Base-by-base conservation (phyloP, 2,797 vertebrate genomes). In the Epinephelus malabaricus region DNA sequence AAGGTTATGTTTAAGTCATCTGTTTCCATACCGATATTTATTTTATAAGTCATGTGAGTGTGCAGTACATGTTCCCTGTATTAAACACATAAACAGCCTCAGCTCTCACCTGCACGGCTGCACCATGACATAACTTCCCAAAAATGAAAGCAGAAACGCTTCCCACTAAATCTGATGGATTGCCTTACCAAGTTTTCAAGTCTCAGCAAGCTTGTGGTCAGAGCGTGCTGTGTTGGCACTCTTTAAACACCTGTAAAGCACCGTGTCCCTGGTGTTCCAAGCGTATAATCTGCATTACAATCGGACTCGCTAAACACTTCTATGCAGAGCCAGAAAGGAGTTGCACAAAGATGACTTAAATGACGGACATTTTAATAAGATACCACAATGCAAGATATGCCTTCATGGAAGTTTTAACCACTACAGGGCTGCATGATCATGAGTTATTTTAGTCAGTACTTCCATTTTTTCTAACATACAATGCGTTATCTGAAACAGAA, bases 161-260 rank as follows among this genome's bases (percentile, higher is more conserved):
- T 61, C 59, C 71, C 19, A 5, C 54, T 19, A 0, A 5, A 51
- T n/a, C 53, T 55, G 70, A 64, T 58, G 34, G 54, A 67, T 80
- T 88, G 65, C 76, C 49, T 10, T 34, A 72, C 51, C 30, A 6
- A 5, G 64, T 34, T 46, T 79, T 69, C 75, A 72, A 69, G 85
- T 83, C 82, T 81, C 61, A 72, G 78, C 83, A 73, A 70, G 88
- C 69, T 45, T 18, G 38, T 58, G 61, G 88, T 79, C 78, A 68
- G 53, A 84, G 14, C 10, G 1, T 67, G 84, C 80, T 66, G 83
- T 15, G n/a, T 72, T 59, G 25, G 88, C 78, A 51, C 67, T 82
- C 78, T 66, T 64, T 17, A 83, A 6, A 76, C 70, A 78, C 69
- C 77, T 89, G 79, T 23, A 68, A 65, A 69, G 11, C 43, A 23